Conservation (phyloP, 2,113 vertebrate genomes). For the Triplophysa dalaica region DNA sequence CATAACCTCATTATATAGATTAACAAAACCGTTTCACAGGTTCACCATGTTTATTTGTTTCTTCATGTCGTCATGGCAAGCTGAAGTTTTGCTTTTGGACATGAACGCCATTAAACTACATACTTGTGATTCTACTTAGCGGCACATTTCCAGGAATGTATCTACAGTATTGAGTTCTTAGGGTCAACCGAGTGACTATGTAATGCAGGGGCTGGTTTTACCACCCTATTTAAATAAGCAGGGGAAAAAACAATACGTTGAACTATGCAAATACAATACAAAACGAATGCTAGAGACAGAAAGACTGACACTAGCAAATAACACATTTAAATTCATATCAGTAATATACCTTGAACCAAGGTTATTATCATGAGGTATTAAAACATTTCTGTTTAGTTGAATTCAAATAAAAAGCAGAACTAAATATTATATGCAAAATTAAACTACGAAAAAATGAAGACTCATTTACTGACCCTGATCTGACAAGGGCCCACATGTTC, state of each 20-base stretch:
- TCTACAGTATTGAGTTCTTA: no score
- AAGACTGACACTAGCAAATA: background rate
- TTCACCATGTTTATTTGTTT: background rate
- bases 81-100: slow-evolving; percentile 1
- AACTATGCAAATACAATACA: no score
- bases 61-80: background rate
- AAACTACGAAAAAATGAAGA: no score
- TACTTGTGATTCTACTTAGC: background rate
- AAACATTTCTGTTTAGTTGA: no score
- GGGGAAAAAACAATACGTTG: background rate
- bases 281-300: background rate
- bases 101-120: background rate
- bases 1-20: slow-evolving; percentile 1
- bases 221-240: background rate
- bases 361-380: background rate
- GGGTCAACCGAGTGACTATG: no score
- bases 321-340: background rate
- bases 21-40: background rate
- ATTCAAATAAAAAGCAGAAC: no score
- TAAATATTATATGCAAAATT: no score
- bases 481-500: no score
- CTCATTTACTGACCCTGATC: no score
- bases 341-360: no score
- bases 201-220: no score
- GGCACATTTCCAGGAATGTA: background rate